Conservation (phyloP, 2,113 vertebrate species). For the Loxodonta africana region DNA sequence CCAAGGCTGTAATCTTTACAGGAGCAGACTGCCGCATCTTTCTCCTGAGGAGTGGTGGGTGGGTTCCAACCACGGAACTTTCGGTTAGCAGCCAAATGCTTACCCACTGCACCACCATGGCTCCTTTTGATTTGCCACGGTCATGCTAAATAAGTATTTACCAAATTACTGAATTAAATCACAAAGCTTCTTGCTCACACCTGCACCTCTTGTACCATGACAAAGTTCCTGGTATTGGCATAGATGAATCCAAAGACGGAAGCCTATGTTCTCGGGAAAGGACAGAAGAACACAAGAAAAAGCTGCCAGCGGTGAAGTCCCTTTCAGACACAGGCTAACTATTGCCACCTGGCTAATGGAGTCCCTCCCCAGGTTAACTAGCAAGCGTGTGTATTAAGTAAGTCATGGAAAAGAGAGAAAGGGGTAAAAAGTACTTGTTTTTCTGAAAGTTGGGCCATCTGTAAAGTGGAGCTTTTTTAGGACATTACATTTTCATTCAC, state of each 20-base stretch:
- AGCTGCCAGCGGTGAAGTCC: background rate
- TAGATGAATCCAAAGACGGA: conserved; percentile 10
- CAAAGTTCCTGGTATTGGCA: background rate
- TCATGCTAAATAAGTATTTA: background rate
- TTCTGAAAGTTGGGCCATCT: background rate
- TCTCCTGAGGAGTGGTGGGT: background rate
- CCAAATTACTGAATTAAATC: background rate
- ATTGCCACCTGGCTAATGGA: background rate
- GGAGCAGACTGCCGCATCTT: background rate
- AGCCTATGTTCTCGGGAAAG: background rate
- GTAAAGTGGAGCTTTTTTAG: background rate
- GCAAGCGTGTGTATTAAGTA: background rate
- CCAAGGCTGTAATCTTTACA: background rate
- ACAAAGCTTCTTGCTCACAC: background rate
- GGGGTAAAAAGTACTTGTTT: background rate
- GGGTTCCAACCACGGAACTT: background rate
- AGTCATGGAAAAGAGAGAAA: background rate
- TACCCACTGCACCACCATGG: background rate
- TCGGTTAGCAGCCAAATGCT: background rate
- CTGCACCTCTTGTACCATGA: background rate
- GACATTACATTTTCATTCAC: background rate
- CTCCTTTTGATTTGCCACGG: background rate
- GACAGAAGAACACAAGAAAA: background rate
- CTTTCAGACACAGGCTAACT: background rate
- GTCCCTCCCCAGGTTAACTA: background rate